phyloP scores from a whole-genome alignment of 2,797 vertebrate species.

The Cheirogaleus major region DNA sequence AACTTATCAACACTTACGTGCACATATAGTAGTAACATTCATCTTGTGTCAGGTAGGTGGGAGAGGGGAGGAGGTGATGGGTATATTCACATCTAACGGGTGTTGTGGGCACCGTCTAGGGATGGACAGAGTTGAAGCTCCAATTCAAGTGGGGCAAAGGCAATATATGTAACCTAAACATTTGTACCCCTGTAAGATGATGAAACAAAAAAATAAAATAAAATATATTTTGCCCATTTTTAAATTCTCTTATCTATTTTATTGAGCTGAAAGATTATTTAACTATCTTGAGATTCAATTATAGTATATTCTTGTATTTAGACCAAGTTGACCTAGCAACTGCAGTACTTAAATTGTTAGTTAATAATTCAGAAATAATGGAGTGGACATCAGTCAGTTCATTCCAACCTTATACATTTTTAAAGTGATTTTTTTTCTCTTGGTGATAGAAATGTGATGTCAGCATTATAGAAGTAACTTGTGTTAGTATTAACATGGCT shows the following conservation, averaged over 20 bases:
- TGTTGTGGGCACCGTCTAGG: rapidly evolving
- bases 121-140: too few relatives aligned
- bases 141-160: too few relatives aligned
- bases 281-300: neutral
- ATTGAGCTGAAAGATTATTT: neutral
- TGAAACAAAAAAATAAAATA: too few relatives aligned
- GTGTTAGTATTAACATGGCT: neutral
- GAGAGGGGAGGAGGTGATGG: too few relatives aligned
- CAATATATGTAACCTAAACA: too few relatives aligned
- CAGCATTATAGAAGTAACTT: neutral
- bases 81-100: too few relatives aligned
- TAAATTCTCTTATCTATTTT: neutral
- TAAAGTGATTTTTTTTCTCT: neutral
- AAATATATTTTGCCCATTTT: neutral
- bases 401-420: neutral
- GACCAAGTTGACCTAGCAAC: neutral
- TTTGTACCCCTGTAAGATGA: too few relatives aligned
- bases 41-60: too few relatives aligned
- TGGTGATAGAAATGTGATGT: neutral
- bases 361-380: conserved; percentile 13
- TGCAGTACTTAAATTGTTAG: neutral
- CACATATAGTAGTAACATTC: too few relatives aligned
- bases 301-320: neutral
- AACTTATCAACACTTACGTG: too few relatives aligned
- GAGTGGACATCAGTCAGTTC: neutral